These are phyloP conservation scores for Caenorhabditis sp. DNA, from an alignment of 2,888 invertebrate species.

Conservation along the genomic window DNA sequence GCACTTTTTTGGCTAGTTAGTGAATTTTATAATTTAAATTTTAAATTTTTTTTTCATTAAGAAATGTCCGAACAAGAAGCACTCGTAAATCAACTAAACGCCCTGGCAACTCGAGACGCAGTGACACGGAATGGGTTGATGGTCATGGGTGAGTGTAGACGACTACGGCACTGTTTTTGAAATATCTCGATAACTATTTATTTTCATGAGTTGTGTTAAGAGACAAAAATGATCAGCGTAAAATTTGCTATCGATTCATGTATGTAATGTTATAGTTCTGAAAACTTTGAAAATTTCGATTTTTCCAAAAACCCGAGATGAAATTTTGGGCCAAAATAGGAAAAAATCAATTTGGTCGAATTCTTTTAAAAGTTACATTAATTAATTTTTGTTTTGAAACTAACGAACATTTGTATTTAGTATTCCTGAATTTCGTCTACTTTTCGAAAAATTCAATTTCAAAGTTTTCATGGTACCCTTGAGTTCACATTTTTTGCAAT, in stretches of 20 bases:
- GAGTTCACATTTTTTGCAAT: too few species aligned
- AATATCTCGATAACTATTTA: not conserved
- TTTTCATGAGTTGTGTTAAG: too few species aligned
- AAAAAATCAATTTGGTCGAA: too few species aligned
- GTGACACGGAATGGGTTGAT: slow-evolving; percentile 43
- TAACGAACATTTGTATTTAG: too few species aligned
- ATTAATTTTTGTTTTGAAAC: too few species aligned
- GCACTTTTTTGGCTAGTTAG: slow-evolving; percentile 59
- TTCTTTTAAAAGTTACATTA: too few species aligned
- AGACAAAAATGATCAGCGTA: too few species aligned
- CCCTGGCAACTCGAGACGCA: slow-evolving; percentile 30
- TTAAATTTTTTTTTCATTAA: not conserved
- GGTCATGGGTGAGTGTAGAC: slow-evolving; percentile 32
- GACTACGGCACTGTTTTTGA: not conserved
- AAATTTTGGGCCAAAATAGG: not conserved
- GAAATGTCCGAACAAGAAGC: slow-evolving; percentile 64
- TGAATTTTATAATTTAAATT: not conserved
- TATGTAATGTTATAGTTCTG: too few species aligned
- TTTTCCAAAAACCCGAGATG: not conserved
- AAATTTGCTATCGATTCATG: too few species aligned
- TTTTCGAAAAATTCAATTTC: too few species aligned
- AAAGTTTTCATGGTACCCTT: too few species aligned
- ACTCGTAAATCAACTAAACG: slow-evolving; percentile 44
- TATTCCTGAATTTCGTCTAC: too few species aligned
- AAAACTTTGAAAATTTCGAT: not conserved